phyloP scores from a whole-genome alignment of 2,113 vertebrate species.

The Dicentrarchus labrax region DNA sequence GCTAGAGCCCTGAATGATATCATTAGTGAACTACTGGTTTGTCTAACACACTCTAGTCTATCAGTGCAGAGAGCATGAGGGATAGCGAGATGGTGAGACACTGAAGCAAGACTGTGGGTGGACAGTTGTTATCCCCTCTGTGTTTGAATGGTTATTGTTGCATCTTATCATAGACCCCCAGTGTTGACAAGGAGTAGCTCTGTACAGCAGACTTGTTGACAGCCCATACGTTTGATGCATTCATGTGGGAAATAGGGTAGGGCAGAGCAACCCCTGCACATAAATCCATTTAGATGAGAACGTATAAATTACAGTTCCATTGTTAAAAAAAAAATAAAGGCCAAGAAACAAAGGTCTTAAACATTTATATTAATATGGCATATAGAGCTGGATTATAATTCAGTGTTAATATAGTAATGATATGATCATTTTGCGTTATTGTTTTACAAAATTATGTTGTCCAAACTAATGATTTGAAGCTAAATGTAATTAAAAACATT shows the following conservation, averaged over 20 bases:
- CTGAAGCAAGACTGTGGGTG: conserved; percentile 52
- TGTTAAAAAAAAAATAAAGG: background rate
- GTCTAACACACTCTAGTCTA: conserved; percentile 68
- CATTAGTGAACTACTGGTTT: conserved; percentile 75
- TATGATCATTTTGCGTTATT: background rate
- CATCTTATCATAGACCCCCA: conserved; percentile 63
- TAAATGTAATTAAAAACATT: background rate
- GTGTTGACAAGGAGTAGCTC: conserved; percentile 63
- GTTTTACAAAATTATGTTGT: background rate
- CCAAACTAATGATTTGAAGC: background rate
- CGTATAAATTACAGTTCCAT: background rate
- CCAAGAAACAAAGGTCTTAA: background rate
- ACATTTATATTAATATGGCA: background rate
- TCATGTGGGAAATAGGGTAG: conserved; percentile 23
- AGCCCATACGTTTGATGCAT: conserved; percentile 38
- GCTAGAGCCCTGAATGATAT: conserved; percentile 76
- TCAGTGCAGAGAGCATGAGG: conserved; percentile 54
- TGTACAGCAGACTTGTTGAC: conserved; percentile 46
- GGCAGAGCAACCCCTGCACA: conserved; percentile 9
- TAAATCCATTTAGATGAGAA: conserved; percentile 18
- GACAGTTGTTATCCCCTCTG: conserved; percentile 66
- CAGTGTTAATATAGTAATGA: background rate
- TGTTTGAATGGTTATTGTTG: conserved; percentile 62
- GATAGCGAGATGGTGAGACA: conserved; percentile 53
- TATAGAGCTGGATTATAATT: background rate